Conservation (phyloP, 1,140 invertebrate species). For the Dendroctonus valens region DNA sequence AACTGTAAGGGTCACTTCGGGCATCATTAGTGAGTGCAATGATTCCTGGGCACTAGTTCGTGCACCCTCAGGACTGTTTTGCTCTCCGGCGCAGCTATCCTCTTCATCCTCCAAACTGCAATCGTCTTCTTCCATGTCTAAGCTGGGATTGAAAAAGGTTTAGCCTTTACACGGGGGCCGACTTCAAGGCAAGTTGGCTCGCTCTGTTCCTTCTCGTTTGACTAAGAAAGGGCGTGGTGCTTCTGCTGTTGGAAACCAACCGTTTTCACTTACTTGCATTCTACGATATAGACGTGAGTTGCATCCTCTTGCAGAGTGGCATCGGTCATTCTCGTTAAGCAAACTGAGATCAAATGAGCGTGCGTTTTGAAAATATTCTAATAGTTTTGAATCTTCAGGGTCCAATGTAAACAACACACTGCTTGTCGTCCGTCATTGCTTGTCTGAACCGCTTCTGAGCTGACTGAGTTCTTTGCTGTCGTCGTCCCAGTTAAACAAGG, state of each 20-base stretch:
- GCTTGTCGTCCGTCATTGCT: background rate
- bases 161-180: too few species aligned
- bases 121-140: slow-evolving; percentile 1
- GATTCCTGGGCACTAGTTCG: background rate
- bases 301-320: slow-evolving; percentile 3
- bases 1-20: slow-evolving; percentile 26
- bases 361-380: background rate
- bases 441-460: background rate
- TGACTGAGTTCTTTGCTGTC: background rate
- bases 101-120: background rate
- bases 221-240: slow-evolving; percentile 22
- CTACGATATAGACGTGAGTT: slow-evolving; percentile 9
- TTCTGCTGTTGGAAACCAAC: background rate
- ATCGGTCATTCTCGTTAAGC: slow-evolving; percentile 3
- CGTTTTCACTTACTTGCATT: slow-evolving; percentile 25
- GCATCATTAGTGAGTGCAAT: slow-evolving; percentile 17
- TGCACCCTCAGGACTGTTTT: background rate
- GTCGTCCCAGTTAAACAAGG: background rate
- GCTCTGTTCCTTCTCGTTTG: background rate
- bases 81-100: background rate
- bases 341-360: background rate
- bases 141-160: background rate
- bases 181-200: too few species aligned
- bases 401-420: slow-evolving; percentile 6
- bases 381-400: background rate